These are phyloP conservation scores for Drosophila melanogaster DNA, from an alignment of 1,140 invertebrate species.

Conservation along the genomic window DNA sequence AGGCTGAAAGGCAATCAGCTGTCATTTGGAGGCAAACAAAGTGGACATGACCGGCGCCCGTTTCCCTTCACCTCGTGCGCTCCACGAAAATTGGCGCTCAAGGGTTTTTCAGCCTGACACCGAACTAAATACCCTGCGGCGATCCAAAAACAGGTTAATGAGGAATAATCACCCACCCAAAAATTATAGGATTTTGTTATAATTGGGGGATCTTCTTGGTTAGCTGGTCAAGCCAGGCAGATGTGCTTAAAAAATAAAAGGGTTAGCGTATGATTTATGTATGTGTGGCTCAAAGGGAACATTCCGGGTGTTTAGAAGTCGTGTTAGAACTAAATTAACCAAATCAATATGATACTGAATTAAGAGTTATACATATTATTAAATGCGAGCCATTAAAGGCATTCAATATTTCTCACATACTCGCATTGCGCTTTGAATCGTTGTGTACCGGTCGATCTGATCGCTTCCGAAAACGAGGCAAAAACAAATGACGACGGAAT, in stretches of 20 bases:
- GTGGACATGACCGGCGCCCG: conserved; percentile 65
- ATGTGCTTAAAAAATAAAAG: neutral
- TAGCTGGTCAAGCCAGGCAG: neutral
- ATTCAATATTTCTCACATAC: too few species aligned
- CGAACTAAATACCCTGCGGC: conserved; percentile 64
- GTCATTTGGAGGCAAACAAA: conserved; percentile 82
- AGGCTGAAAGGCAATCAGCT: conserved; percentile 73
- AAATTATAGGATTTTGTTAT: conserved; percentile 9
- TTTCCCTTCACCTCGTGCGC: too few species aligned
- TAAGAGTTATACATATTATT: neutral
- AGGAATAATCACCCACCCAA: conserved; percentile 39
- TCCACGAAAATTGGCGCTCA: conserved; percentile 15
- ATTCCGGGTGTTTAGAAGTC: neutral
- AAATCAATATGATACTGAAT: neutral
- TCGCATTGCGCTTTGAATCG: too few species aligned
- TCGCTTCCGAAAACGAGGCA: conserved; percentile 31
- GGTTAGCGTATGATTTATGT: conserved; percentile 4
- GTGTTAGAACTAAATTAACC: neutral
- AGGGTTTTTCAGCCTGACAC: conserved; percentile 51
- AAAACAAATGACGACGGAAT: conserved; percentile 27
- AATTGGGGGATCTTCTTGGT: conserved; percentile 14
- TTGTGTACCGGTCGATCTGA: conserved; percentile 5
- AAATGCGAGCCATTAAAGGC: neutral
- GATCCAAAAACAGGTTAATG: conserved; percentile 37
- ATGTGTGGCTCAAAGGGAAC: too few species aligned